Conservation (phyloP, 2,888 invertebrate genomes). For the Choreutis nemorana region DNA sequence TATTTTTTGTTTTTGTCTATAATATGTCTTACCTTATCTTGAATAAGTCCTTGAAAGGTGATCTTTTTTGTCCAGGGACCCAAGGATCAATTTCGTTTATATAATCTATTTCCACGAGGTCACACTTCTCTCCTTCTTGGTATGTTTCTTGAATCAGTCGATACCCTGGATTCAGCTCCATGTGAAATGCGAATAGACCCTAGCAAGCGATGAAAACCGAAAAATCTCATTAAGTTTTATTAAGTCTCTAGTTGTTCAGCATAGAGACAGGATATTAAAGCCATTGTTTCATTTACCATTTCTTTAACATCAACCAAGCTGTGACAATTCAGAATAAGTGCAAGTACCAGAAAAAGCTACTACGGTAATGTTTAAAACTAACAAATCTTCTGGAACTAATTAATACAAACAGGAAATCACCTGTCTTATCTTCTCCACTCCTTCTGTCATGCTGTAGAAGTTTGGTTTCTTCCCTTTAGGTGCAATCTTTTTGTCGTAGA, state of each 20-base stretch:
- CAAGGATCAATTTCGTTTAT: conserved; percentile 62
- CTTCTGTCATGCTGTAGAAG: conserved; percentile 50
- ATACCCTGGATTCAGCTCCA: conserved; percentile 64
- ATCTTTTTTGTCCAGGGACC: conserved; percentile 60
- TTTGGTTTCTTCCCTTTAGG: conserved; percentile 49
- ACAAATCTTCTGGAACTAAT: too few species aligned
- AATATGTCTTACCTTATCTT: conserved; percentile 66
- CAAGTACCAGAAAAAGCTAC: too few species aligned
- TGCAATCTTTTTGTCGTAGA: conserved; percentile 58
- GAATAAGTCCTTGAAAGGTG: conserved; percentile 59
- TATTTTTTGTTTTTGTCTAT: too few species aligned
- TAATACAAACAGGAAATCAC: too few species aligned
- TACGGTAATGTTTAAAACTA: too few species aligned
- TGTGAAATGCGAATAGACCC: conserved; percentile 66
- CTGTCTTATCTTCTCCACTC: conserved; percentile 44
- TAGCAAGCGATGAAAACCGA: conserved; percentile 18
- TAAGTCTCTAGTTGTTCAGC: not conserved
- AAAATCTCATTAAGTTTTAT: not conserved
- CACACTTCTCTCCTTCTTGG: conserved; percentile 69
- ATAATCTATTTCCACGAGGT: conserved; percentile 64
- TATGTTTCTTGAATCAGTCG: conserved; percentile 66
- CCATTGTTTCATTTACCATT: too few species aligned
- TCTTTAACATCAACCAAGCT: too few species aligned
- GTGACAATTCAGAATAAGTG: too few species aligned
- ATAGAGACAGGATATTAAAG: too few species aligned